phyloP scores from a whole-genome alignment of 2,888 invertebrate species.

The Campoletis raptor region DNA sequence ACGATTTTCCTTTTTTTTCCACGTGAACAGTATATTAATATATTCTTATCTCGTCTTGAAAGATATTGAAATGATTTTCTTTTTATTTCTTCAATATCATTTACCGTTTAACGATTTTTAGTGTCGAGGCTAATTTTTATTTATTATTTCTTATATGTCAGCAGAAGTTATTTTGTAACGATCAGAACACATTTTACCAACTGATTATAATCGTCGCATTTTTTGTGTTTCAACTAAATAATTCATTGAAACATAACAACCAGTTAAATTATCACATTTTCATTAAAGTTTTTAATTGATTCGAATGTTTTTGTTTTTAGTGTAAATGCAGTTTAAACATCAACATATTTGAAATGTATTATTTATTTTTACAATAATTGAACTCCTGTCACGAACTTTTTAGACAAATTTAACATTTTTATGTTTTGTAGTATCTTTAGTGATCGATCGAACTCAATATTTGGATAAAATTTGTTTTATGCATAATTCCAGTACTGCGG shows the following conservation, averaged over 20 bases:
- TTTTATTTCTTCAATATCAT: not conserved
- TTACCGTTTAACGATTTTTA: too few relatives aligned
- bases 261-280: not conserved
- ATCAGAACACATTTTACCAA: too few relatives aligned
- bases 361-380: not conserved
- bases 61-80: slow-evolving; percentile 41
- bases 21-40: slow-evolving; percentile 41
- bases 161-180: too few relatives aligned
- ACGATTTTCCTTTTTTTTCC: slow-evolving; percentile 47
- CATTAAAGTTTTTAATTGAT: not conserved
- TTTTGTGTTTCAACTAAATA: too few relatives aligned
- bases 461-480: not conserved
- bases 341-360: not conserved
- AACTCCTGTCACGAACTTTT: not conserved
- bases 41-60: not conserved
- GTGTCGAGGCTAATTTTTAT: too few relatives aligned
- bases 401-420: not conserved
- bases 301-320: not conserved
- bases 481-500: not conserved
- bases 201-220: too few relatives aligned
- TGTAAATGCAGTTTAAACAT: not conserved
- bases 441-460: not conserved
- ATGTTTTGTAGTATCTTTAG: not conserved
- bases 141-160: too few relatives aligned
- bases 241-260: not conserved